These are phyloP conservation scores for Raja brachyura DNA, from an alignment of 2,113 vertebrate genomes.

Conservation along the genomic window DNA sequence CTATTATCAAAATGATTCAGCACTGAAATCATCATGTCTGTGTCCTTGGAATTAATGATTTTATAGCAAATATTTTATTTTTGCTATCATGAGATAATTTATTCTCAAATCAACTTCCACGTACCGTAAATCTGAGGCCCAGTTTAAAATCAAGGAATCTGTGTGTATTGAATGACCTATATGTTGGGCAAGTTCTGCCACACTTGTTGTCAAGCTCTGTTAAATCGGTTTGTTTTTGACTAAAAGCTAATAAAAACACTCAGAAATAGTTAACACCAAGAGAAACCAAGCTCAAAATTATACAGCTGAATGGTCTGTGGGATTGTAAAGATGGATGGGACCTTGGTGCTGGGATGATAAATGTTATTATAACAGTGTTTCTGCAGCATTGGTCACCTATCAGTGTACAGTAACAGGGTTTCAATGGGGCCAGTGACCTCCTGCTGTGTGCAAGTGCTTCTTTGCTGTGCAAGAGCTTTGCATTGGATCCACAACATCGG, in stretches of 20 bases:
- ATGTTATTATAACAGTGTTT: not conserved
- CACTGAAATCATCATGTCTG: not conserved
- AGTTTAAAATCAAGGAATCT: not conserved
- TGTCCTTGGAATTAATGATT: not conserved
- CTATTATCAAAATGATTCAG: not conserved
- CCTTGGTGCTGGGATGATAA: not conserved
- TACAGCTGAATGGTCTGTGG: not conserved
- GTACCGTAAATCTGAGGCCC: not conserved
- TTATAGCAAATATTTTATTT: not conserved
- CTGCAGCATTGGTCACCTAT: not conserved
- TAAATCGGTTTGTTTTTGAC: not conserved
- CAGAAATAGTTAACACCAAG: not conserved
- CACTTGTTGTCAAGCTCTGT: not conserved
- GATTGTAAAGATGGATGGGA: not conserved
- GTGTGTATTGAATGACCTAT: not conserved
- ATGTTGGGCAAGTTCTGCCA: not conserved
- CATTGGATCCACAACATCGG: not conserved
- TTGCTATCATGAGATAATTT: not conserved
- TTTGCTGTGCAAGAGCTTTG: not conserved
- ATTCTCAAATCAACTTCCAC: not conserved
- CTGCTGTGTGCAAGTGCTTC: too few relatives aligned
- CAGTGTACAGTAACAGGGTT: not conserved
- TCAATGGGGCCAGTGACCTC: too few relatives aligned
- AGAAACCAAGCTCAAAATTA: not conserved
- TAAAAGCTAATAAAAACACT: not conserved